Conservation (phyloP, 2,113 vertebrate species). For the Alouatta palliata region DNA sequence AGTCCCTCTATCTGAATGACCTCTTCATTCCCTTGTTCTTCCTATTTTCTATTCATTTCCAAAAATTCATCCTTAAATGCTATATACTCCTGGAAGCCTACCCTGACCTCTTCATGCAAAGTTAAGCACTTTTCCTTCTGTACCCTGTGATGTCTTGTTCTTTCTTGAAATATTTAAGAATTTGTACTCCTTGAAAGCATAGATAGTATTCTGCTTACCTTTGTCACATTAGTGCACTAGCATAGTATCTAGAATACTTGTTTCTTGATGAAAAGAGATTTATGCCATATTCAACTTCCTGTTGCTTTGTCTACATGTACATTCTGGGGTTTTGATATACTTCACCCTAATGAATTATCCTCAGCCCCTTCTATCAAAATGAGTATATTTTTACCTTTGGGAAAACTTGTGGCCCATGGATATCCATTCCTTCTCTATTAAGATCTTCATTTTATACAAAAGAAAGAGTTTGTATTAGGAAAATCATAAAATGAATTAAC, state of each 20-base stretch:
- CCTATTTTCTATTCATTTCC: neutral
- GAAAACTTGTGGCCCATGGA: slow-evolving; percentile 89
- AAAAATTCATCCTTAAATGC: slow-evolving; percentile 11
- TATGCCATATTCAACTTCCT: neutral
- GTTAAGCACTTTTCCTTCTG: neutral
- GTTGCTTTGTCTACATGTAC: neutral
- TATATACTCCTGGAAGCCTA: neutral
- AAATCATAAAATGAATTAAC: slow-evolving; percentile 31
- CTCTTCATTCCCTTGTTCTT: neutral
- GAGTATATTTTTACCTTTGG: slow-evolving; percentile 81
- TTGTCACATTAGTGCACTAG: neutral
- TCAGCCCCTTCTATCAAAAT: neutral
- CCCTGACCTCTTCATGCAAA: neutral
- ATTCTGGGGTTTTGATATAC: neutral
- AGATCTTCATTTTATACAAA: slow-evolving; percentile 79
- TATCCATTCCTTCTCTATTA: slow-evolving; percentile 90
- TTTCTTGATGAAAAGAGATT: slow-evolving; percentile 34
- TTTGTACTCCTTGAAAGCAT: neutral
- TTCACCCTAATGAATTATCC: neutral
- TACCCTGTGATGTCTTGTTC: neutral
- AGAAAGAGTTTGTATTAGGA: slow-evolving; percentile 37
- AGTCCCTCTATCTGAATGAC: neutral
- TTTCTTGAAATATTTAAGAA: slow-evolving; percentile 22
- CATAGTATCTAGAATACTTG: neutral
- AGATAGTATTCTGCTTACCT: neutral